Evolutionary conservation across 2,888 invertebrate species (phyloP).

Genomic region (Monoplex corrugatus): DNA sequence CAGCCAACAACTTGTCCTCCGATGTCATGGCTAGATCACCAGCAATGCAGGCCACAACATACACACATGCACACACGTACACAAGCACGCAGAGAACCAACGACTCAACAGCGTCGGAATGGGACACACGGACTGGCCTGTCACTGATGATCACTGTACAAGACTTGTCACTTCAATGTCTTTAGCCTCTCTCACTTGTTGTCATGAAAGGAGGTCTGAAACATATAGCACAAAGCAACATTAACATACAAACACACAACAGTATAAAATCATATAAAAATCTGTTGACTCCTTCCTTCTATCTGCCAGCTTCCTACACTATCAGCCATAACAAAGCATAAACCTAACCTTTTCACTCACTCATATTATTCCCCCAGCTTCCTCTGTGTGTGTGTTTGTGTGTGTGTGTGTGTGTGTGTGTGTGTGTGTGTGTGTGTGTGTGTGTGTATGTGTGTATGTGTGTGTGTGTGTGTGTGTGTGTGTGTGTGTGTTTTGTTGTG

Average conservation of each 20-base stretch:
- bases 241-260: not conserved
- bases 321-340: no score
- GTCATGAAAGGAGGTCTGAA: constrained; percentile 74
- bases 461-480: no score
- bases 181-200: constrained; percentile 58
- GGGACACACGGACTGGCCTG: not conserved
- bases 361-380: no score
- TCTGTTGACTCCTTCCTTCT: not conserved
- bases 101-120: not conserved
- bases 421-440: no score
- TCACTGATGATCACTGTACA: not conserved
- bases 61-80: no score
- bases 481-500: no score
- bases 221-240: not conserved
- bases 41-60: not conserved
- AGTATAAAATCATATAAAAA: not conserved
- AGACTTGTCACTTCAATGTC: constrained; percentile 26
- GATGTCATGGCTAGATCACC: constrained; percentile 15
- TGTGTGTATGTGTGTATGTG: no score
- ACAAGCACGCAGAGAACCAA: no score
- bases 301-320: no score
- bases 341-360: no score
- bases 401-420: no score
- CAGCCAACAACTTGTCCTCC: not conserved
- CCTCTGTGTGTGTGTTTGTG: no score